Evolutionary conservation across 2,888 invertebrate species (phyloP), one percentile per base, ranked within the genome.

Genomic region (Hirtodrosophila histrioides): DNA sequence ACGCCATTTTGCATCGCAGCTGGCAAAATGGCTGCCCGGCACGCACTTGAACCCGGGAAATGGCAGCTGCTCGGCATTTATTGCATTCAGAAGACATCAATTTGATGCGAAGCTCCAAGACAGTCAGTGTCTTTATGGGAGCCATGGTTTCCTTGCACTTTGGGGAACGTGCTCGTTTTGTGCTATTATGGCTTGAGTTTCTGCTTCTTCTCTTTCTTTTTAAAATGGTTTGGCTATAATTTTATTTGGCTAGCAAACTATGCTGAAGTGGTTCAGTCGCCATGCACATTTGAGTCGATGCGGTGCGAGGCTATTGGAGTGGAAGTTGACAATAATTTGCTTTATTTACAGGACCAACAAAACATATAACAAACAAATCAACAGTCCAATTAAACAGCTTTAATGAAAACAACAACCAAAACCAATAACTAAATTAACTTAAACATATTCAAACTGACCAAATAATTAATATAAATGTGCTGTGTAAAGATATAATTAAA

Each of bases 221-320:
- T 17, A 65, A 68, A 69, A 81, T 61, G 53, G 78, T 62, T 45
- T 80, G 72, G 77, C 62, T 51, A 80, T 72, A 66, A 72, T 79
- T 84, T 76, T 50, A 67, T 80, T 83, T 69, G 69, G 27, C 40
- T 51, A 23, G 39, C 41, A 24, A 51, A 51, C n/a, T 40, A 39
- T 50, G 48, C 6, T 39, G 35, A 53, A 73, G 53, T 45, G 49
- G 11, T n/a, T 58, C 63, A 49, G 68, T 55, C 43, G 51, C 29
- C 55, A 44, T 51, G 67, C 78, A 74, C 45, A 73, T 40, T 73
- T 62, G 74, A 67, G 77, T 72, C 73, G 51, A 57, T 41, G 66
- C 27, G 50, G 31, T 9, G n/a, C 31, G 9, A 12, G 39, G 5
- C 8, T 31, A 8, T 23, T 29, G 37, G 43, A 24, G 31, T 43